Base-by-base conservation (phyloP, 2,113 vertebrate genomes). In the Cephalopterus ornatus region DNA sequence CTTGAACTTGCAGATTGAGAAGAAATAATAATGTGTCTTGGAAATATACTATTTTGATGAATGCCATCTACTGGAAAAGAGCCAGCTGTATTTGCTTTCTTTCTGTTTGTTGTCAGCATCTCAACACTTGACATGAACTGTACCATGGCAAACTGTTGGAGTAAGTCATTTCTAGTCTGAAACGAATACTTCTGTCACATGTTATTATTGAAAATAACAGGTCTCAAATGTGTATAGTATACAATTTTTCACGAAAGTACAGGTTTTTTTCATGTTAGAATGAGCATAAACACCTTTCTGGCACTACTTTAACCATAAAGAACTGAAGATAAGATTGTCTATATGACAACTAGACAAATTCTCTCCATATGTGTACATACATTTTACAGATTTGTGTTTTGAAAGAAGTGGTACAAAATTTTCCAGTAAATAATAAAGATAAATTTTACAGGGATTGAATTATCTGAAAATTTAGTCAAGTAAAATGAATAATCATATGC, bases 161-260 rank as follows among this genome's bases (percentile, higher is more conserved):
- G 66, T 82, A 96, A 97, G 95, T 97, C 96, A 95, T 97, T 97
- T 97, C 95, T 95, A 89, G 94, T 95, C 32, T 28, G 80, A 97
- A 98, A 97, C 11, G 53, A 97, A 96, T 94, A 74, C 68, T 97
- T 96, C 80, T 84, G 70, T 94, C 93, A 95, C 91, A 93, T 75
- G 52, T 84, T 97, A 94, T 97, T 97, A 96, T 91, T 96, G 96
- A 97, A 98, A 98, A 97, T 96, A 97, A 89, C 89, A 79, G 91
- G 79, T 97, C 95, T 96, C 68, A 93, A 88, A 95, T 83, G 94
- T 89, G 94, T 82, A 62, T 33, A 27, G 21, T 87, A 75, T 84
- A 88, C 44, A 94, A 86, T 95, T 95, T 88, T 81, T 85, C 72
- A 92, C 26, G 23, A 70, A 95, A 92, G 42, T 68, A 63, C 66